Base-by-base conservation (phyloP, 2,113 vertebrate genomes). In the Phocoena sinus region DNA sequence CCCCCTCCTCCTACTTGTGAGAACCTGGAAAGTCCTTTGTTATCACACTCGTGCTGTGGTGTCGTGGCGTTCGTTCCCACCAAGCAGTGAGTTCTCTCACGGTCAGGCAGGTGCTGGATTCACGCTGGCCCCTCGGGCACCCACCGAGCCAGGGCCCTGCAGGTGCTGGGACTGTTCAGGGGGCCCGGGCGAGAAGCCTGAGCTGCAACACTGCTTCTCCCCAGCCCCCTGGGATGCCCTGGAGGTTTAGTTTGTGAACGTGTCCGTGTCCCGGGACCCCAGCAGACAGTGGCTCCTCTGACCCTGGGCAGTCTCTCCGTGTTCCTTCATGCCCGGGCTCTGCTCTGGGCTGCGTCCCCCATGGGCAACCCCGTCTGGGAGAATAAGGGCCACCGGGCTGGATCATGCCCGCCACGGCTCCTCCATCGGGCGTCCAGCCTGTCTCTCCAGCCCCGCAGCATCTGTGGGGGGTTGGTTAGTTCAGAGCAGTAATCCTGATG, bases 111-210 rank as follows among this genome's bases (percentile, higher is more conserved):
- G 50, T 10, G 50, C 44, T 8, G 23, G 47, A 11, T n/a, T n/a
- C 81, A 21, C 0, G 56, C n/a, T 0, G 10, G 88, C 7, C 50
- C 26, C 44, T 36, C 0, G 0, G 2, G 36, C 0, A 0, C 2
- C 33, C 47, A 15, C 67, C 31, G 50, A 33, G 21, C 84, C 7
- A n/a, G 65, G 50, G 20, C 83, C 41, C 18, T 8, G 41, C 67
- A 7, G 65, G 56, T 56, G 18, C 73, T 17, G 28, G 14, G 10
- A 18, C 31, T 28, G 13, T 68, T 31, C 18, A 21, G 79, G 20
- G 17, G 56, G 10, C 47, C 20, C 5, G 1, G 60, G 60, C 5
- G 18, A 85, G 20, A 44, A 33, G 71, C 3, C 44, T 13, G 31
- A 1, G 44, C 1, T 15, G 3, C 26, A 0, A 1, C 0, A 0